phyloP scores from a whole-genome alignment of 2,888 invertebrate genomes.

The Muscina levida region DNA sequence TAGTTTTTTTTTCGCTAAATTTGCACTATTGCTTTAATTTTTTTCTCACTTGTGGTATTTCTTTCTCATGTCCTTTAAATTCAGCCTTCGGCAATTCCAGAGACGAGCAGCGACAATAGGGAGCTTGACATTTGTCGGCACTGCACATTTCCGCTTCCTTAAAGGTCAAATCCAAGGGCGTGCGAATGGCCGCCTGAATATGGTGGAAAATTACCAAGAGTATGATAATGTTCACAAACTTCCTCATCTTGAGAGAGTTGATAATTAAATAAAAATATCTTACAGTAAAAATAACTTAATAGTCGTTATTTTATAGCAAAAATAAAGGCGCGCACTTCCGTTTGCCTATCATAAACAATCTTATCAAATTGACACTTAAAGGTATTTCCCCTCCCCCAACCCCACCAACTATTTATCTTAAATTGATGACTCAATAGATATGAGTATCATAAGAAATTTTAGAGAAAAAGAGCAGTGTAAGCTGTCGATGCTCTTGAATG shows the following conservation, averaged over 20 bases:
- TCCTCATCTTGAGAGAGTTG: background rate
- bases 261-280: background rate
- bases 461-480: too few species aligned
- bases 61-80: constrained; percentile 70
- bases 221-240: constrained; percentile 1
- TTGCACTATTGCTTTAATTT: background rate
- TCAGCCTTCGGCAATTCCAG: constrained; percentile 70
- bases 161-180: constrained; percentile 45
- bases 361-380: too few species aligned
- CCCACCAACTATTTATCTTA: too few species aligned
- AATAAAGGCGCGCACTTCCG: constrained; percentile 16
- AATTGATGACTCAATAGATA: too few species aligned
- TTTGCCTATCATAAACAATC: constrained; percentile 9
- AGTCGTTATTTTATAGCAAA: background rate
- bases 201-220: background rate
- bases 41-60: constrained; percentile 76
- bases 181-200: constrained; percentile 30
- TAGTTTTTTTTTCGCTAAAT: constrained; percentile 4
- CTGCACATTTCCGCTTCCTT: constrained; percentile 55
- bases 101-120: constrained; percentile 77
- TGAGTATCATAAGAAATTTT: too few species aligned
- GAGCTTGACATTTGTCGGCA: constrained; percentile 56
- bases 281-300: background rate
- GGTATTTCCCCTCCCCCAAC: too few species aligned
- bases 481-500: too few species aligned